phyloP scores from a whole-genome alignment of 2,888 invertebrate species.

The Pemphredon lugubris region DNA sequence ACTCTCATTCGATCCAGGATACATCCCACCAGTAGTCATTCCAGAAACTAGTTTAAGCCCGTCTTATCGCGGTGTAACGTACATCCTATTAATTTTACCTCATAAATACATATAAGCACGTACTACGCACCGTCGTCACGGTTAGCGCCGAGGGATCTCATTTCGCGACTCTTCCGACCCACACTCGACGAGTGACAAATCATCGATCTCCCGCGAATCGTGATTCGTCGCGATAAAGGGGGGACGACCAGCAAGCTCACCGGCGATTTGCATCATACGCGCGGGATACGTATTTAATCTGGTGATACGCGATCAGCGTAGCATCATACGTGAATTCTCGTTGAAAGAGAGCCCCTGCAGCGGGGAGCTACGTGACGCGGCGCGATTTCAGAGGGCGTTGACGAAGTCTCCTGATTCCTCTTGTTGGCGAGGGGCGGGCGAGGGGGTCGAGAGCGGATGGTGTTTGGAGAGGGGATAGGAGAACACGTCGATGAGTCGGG shows the following conservation, averaged over 20 bases:
- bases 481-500: constrained; percentile 16
- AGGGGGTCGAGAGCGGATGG: constrained; percentile 11
- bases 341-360: constrained; percentile 43
- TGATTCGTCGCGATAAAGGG: too few relatives aligned
- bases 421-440: constrained; percentile 39
- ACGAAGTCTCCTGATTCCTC: constrained; percentile 63
- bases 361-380: constrained; percentile 72
- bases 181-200: too few relatives aligned
- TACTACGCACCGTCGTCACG: too few relatives aligned
- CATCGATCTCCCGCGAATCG: too few relatives aligned
- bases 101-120: too few relatives aligned
- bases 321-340: neutral
- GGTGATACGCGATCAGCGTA: neutral
- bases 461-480: constrained; percentile 1
- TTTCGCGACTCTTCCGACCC: too few relatives aligned
- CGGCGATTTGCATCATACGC: constrained; percentile 28
- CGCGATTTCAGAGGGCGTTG: constrained; percentile 71
- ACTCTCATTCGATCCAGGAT: constrained; percentile 43
- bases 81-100: too few relatives aligned
- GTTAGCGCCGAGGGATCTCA: too few relatives aligned
- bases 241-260: neutral
- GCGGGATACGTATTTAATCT: neutral
- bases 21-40: too few relatives aligned
- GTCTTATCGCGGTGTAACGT: too few relatives aligned
- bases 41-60: too few relatives aligned